Base-by-base conservation (phyloP, 2,888 invertebrate species). In the Stramonita haemastoma region DNA sequence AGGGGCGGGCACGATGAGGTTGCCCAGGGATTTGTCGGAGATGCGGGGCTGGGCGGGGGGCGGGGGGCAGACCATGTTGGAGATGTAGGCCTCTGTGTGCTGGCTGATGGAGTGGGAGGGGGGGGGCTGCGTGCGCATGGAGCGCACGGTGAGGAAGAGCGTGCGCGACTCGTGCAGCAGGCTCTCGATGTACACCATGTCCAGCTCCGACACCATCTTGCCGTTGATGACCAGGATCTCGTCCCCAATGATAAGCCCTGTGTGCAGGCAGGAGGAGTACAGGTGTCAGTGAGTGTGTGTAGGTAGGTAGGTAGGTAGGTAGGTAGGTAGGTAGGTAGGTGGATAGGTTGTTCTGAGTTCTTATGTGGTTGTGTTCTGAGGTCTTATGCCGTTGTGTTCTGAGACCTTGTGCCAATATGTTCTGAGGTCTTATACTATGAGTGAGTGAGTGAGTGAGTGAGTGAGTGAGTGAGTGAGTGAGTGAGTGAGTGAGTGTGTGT, bases 191-290 rank as follows among this genome's bases (percentile, higher is more conserved):
- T 98, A 99, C 98, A 99, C 99, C 99, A 99, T 99, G 97, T 99
- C 99, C 97, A 99, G 97, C 97, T 99, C 99, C 95, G 98, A 98
- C 93, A 99, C 99, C 96, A 99, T 98, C 94, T 99, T 98, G 93
- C 99, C 98, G 97, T 99, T 99, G 97, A 99, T 99, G 96, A 99
- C 98, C 98, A 99, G 98, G 96, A 99, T 99, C 97, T 99, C 99
- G 96, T 99, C 99, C 95, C 99, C 98, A 97, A 98, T 98, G 96
- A 98, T 98, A 96, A 99, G 98, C 95, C 99, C 99, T 99, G 94
- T 17, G 93, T n/a, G n/a, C n/a, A n/a, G n/a, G n/a, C n/a, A n/a
- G n/a, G n/a, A n/a, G n/a, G n/a, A n/a, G n/a, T n/a, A n/a, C n/a
- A n/a, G n/a, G n/a, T n/a, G n/a, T n/a, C n/a, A n/a, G n/a, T n/a